Conservation (phyloP, 2,888 invertebrate genomes). For the Heliconius ismenius region DNA sequence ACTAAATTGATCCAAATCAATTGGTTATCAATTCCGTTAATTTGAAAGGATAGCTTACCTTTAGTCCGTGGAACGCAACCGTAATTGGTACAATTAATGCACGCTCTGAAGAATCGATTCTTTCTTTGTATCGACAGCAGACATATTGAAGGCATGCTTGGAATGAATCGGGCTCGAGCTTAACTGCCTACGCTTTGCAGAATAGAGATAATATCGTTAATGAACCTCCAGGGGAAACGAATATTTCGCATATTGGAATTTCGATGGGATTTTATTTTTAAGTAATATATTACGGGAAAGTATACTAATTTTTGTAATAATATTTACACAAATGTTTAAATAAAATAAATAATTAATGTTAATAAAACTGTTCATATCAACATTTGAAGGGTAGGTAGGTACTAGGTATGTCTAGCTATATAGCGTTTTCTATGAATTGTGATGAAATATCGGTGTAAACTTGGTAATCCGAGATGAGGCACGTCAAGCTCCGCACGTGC, state of each 20-base stretch:
- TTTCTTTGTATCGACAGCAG: constrained; percentile 64
- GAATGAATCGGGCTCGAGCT: constrained; percentile 56
- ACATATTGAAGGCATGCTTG: constrained; percentile 65
- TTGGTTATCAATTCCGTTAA: constrained; percentile 79
- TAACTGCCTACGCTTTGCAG: constrained; percentile 57
- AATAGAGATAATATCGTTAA: constrained; percentile 58
- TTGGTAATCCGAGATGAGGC: constrained; percentile 43
- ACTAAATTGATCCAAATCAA: constrained; percentile 69
- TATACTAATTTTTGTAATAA: constrained; percentile 20
- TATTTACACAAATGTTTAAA: background rate
- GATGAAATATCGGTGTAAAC: constrained; percentile 37
- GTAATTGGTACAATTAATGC: constrained; percentile 76
- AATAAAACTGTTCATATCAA: too few species aligned
- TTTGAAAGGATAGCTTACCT: constrained; percentile 67
- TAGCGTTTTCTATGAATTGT: constrained; percentile 17
- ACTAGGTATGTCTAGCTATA: background rate
- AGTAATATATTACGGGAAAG: constrained; percentile 7
- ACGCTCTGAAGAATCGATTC: constrained; percentile 63
- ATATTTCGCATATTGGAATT: constrained; percentile 41
- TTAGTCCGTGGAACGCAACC: constrained; percentile 54
- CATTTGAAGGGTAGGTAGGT: too few species aligned
- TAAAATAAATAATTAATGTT: background rate
- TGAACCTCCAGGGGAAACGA: constrained; percentile 46
- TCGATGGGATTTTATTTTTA: constrained; percentile 34
- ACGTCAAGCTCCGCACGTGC: constrained; percentile 56